Base-by-base conservation (phyloP, 2,888 invertebrate species). In the Drosophila quasianomalipes region DNA sequence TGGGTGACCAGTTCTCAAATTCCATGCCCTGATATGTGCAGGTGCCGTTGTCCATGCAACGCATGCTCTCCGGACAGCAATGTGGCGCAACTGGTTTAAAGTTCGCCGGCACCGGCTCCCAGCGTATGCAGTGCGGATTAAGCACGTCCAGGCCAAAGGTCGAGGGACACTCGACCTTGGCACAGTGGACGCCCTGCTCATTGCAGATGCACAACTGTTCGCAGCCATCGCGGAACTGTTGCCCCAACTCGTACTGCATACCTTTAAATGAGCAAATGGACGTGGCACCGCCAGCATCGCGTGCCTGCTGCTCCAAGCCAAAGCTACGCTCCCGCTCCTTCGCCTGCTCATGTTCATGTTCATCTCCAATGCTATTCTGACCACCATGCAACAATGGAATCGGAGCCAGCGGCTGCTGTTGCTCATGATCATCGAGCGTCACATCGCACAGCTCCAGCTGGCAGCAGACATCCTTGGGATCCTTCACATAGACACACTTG, bases 401-500 rank as follows among this genome's bases (percentile, higher is more conserved):
- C 1, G 73, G 74, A 0, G 69, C 52, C 33, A 66, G 28, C 7
- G 80, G 79, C 47, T 72, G 88, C 68, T 85, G 85, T 75, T 95
- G 94, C 76, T 97, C 97, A 77, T 97, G 96, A 62, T 95, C 97
- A 76, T 96, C 96, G 28, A 97, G 94, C 0, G 97, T 97, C 6
- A 97, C 97, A 89, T 97, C 97, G 91, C 98, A 98, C 4, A 97
- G 94, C 73, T 97, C 96, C 75, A 97, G 95, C 82, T 96, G 97
- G 88, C 98, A 98, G 91, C 98, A 98, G 2, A 96, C 94, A 92
- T 98, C 98, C 61, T 95, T 95, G 0, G 97, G 96, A 92, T 98
- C 97, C 78, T 96, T 96, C 0, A 98, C 95, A 85, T 96, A 96
- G 52, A 97, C 96, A 91, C 98, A 98, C 89, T 96, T 95, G 69